phyloP scores from a whole-genome alignment of 2,113 vertebrate genomes.

The Xerus inauris region DNA sequence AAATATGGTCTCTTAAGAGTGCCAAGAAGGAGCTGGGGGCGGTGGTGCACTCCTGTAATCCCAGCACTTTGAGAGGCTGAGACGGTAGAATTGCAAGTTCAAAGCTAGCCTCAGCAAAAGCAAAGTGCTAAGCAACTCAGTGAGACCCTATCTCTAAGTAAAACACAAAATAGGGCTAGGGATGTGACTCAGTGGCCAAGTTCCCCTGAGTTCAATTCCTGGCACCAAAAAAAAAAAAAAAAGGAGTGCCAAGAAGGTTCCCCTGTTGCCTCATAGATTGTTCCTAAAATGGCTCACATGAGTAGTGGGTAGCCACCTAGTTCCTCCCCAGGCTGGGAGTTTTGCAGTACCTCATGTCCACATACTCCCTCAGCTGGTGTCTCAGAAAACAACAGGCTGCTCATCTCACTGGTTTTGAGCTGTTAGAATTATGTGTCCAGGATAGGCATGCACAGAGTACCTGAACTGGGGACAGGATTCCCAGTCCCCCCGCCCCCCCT shows the following conservation, averaged over 20 bases:
- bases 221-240: too few species aligned
- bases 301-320: rapidly evolving
- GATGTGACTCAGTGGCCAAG: too few species aligned
- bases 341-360: not conserved
- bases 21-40: not conserved
- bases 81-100: too few species aligned
- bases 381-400: conserved; percentile 24
- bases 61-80: too few species aligned
- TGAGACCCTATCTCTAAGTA: too few species aligned
- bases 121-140: too few species aligned
- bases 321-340: not conserved
- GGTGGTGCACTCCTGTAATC: too few species aligned
- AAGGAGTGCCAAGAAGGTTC: not conserved
- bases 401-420: not conserved
- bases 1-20: not conserved
- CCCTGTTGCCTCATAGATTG: not conserved
- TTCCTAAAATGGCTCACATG: not conserved
- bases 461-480: not conserved
- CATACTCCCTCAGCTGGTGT: conserved; percentile 55
- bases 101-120: too few species aligned
- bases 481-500: too few species aligned
- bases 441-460: not conserved
- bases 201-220: too few species aligned
- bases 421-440: not conserved
- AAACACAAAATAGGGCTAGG: too few species aligned